Conservation (phyloP, 2,113 vertebrate genomes). For the Elaphurus davidianus region DNA sequence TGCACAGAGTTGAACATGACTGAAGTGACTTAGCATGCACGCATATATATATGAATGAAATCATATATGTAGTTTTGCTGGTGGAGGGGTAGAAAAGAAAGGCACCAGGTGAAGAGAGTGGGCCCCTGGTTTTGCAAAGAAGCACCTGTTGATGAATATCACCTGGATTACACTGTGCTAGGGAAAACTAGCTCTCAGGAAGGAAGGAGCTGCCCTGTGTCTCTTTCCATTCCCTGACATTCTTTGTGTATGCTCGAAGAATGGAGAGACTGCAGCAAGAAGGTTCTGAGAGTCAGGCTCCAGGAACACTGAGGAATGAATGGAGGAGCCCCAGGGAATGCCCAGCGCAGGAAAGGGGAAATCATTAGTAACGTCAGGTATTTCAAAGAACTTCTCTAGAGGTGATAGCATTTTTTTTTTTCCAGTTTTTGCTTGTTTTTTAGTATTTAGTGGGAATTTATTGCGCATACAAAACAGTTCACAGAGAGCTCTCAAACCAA, state of each 20-base stretch:
- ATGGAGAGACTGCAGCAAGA: background rate
- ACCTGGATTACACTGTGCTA: background rate
- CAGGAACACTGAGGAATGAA: background rate
- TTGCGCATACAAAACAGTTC: background rate
- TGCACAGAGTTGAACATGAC: background rate
- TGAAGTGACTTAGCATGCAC: background rate
- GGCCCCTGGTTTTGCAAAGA: too few species aligned
- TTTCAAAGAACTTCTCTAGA: background rate
- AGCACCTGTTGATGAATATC: background rate
- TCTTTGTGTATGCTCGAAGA: background rate
- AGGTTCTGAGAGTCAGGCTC: background rate
- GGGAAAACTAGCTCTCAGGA: background rate
- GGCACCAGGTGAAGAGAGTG: background rate
- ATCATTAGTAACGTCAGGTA: background rate
- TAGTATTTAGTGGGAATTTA: background rate
- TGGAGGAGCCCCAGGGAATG: background rate
- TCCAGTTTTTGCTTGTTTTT: background rate
- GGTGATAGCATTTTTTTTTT: background rate
- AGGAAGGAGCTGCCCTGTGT: background rate
- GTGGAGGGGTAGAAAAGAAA: too few species aligned
- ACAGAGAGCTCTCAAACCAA: background rate
- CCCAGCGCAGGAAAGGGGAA: rapidly evolving
- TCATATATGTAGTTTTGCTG: background rate
- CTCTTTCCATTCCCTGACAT: background rate
- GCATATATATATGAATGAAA: background rate